Percentiles rank a stretch among this genome's conserved stretches.
These are phyloP conservation scores for Arrhopalites spinosus DNA, from an alignment of 2,888 invertebrate genomes.

Conservation along the genomic window DNA sequence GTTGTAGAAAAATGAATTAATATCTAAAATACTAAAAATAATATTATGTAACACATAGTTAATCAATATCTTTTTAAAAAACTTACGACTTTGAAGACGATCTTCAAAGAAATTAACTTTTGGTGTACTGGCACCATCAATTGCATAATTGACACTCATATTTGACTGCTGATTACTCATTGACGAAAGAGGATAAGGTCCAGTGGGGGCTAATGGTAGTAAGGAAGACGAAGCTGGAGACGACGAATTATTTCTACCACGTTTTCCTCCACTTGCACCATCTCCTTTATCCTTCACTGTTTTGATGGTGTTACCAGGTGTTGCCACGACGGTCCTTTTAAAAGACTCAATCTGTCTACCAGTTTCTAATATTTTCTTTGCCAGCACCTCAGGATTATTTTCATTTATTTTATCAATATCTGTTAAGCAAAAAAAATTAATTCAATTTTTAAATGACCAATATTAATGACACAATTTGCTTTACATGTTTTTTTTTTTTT, in stretches of 20 bases:
- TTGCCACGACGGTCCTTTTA: conserved; percentile 63
- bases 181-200: background rate
- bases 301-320: no score
- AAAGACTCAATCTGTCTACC: conserved; percentile 88
- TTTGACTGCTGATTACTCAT: background rate
- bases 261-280: conserved; percentile 22
- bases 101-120: conserved; percentile 77
- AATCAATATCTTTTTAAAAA: no score
- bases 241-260: conserved; percentile 32
- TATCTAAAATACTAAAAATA: no score
- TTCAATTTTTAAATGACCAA: no score
- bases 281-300: background rate
- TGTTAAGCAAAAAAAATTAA: no score
- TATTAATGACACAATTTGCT: no score
- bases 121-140: conserved; percentile 44
- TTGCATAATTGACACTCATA: background rate
- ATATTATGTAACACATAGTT: no score
- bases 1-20: no score
- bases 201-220: conserved; percentile 50
- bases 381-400: conserved; percentile 86
- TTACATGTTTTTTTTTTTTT: no score
- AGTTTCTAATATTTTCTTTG: conserved; percentile 86
- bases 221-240: conserved; percentile 36
- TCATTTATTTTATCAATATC: conserved; percentile 89
- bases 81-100: conserved; percentile 67